Evolutionary conservation across 2,888 invertebrate species (phyloP).

Genomic region (Timema podura): DNA sequence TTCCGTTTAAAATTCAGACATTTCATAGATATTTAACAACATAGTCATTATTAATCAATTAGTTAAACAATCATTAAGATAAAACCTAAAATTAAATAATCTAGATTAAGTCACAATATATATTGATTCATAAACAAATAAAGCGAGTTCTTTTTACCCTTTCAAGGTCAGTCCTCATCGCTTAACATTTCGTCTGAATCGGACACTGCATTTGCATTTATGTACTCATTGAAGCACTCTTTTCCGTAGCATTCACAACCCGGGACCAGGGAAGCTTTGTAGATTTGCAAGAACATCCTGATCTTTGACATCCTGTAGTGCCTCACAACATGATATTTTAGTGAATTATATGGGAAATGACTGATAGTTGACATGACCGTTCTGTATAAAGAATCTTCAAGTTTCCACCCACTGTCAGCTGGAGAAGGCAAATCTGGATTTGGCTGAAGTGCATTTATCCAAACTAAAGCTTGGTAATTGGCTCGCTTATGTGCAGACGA

Average conservation of each 20-base stretch:
- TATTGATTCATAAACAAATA: neutral
- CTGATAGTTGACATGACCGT: neutral
- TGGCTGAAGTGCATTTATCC: neutral
- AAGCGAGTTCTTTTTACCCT: neutral
- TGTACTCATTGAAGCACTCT: too few relatives aligned
- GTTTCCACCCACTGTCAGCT: neutral
- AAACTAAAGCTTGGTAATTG: neutral
- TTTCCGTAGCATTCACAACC: too few relatives aligned
- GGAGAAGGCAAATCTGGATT: neutral
- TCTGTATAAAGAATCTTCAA: slow-evolving; percentile 7
- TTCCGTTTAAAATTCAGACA: neutral
- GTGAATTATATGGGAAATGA: neutral
- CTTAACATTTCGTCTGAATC: neutral
- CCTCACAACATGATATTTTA: too few relatives aligned
- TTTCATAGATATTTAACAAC: neutral
- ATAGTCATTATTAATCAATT: neutral
- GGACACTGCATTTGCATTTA: neutral
- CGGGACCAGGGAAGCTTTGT: too few relatives aligned
- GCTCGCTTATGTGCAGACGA: neutral
- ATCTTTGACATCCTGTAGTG: too few relatives aligned
- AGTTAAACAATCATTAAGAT: neutral
- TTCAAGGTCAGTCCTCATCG: neutral
- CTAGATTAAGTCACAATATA: neutral
- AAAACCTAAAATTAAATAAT: neutral
- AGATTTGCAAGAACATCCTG: too few relatives aligned